Base-by-base conservation (phyloP, 2,797 vertebrate species). In the Dipus sagitta region DNA sequence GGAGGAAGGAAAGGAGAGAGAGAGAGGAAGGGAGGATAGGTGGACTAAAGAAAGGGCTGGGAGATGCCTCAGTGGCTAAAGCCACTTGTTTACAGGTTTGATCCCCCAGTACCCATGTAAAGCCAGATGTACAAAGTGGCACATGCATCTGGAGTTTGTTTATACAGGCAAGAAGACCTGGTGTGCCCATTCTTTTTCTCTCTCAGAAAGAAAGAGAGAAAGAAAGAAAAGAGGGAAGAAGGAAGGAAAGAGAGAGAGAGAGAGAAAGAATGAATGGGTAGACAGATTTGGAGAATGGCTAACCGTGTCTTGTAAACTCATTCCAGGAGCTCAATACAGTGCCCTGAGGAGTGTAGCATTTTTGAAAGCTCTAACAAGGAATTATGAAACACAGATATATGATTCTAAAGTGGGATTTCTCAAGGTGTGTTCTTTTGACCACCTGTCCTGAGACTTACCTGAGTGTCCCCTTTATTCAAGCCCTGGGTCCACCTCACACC, bases 291-390 rank as follows among this genome's bases (percentile, higher is more conserved):
- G 38, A 38, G 38, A 38, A 38, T 38, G 38, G 38, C 38, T 92
- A 65, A 58, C 20, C 82, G 34, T 60, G 72, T 65, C 81, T 79
- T 68, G n/a, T 52, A 74, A 86, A 92, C 64, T 89, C 74, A 54
- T 60, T 30, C 42, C 30, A 86, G 42, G 47, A 78, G 60, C 74
- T 65, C 26, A 54, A 42, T 20, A 20, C 38, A 18, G 47, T 75
- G 8, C 17, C n/a, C 60, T 47, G 47, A 77, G 32, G 72, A 92
- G 34, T 30, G 70, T 58, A 9, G 23, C 18, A 1, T 79, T 88
- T 76, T 64, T 64, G 38, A 88, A 88, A 96, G 54, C 74, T 68
- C 76, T 80, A 70, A 75, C 76, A 80, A 84, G 64, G 77, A 74
- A 77, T 58, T 11, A 68, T 32, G 28, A 42, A 34, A 32, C 72